Evolutionary conservation across 2,888 invertebrate genomes (phyloP), one percentile per base, ranked within the genome.

Genomic region (Abrostola tripartita): DNA sequence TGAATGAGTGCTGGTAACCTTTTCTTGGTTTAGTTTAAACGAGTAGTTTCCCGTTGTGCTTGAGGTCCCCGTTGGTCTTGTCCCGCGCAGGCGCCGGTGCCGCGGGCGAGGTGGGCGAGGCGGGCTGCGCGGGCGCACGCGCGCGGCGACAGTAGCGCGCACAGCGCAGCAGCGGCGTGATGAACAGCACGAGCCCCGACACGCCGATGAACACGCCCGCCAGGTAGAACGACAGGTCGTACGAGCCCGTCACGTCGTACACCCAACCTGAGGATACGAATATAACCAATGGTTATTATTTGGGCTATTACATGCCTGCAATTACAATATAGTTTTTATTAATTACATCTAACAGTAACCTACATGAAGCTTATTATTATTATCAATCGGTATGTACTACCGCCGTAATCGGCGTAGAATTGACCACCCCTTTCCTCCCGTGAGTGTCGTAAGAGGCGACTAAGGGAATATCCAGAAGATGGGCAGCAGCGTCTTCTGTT

Each of bases 181-280:
- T 73, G 5, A 92, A 72, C 36, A 97, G 89, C 52, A 97, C 94
- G 0, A 96, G 79, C 0, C 98, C 98, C 0, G 98, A 97, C 10
- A 97, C 59, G 0, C 96, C 96, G 75, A 98, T 98, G 92, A 97
- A 98, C 36, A 97, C 92, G 0, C 98, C 98, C 0, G 97, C 97
- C 59, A 97, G 86, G 92, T 97, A 97, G 94, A 98, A 98, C 0
- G 98, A 97, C 53, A 97, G 92, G 87, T 97, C 96, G 92, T 98
- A 98, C 8, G 95, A 96, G 52, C 96, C 96, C 0, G 97, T 97
- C 61, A 97, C 94, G 89, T 98, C 98, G 91, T 96, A 97, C 49
- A 98, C 95, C 97, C 97, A 97, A 51, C 98, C 98, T 98, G 93
- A 95, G 94, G 4, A 7, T 65, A 52, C 53, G 11, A 41, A n/a